These are phyloP conservation scores for Allygus modestus DNA, from an alignment of 2,888 invertebrate genomes.

Conservation along the genomic window DNA sequence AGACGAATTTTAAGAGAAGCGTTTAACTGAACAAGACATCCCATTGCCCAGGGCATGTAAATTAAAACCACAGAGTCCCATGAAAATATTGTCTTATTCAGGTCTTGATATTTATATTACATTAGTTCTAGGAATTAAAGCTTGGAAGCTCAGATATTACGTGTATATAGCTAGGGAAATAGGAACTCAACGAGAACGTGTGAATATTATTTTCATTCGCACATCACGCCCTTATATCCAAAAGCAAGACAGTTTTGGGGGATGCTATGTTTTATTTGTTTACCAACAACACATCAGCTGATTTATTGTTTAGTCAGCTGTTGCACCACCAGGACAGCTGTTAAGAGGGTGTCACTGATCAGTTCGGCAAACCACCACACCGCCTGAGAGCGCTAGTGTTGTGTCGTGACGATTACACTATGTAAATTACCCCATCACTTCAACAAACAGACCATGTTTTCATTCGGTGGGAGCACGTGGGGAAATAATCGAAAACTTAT, in stretches of 20 bases:
- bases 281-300: conserved; percentile 27
- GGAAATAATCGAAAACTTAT: neutral
- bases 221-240: no score
- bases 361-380: conserved; percentile 21
- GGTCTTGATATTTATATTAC: no score
- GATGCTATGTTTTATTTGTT: neutral
- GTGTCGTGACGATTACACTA: conserved; percentile 15
- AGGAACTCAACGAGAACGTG: no score
- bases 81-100: no score
- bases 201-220: no score
- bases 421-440: conserved; percentile 14
- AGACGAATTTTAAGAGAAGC: no score
- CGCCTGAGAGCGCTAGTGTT: neutral
- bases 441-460: conserved; percentile 20
- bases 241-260: neutral
- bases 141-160: no score
- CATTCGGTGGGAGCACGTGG: neutral
- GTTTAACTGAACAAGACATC: no score
- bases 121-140: no score
- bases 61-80: no score
- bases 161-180: no score
- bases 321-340: conserved; percentile 15
- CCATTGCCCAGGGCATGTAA: no score
- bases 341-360: conserved; percentile 34
- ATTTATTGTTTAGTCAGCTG: conserved; percentile 32